Conservation (phyloP, 2,797 vertebrate species). For the Silurus aristotelis region DNA sequence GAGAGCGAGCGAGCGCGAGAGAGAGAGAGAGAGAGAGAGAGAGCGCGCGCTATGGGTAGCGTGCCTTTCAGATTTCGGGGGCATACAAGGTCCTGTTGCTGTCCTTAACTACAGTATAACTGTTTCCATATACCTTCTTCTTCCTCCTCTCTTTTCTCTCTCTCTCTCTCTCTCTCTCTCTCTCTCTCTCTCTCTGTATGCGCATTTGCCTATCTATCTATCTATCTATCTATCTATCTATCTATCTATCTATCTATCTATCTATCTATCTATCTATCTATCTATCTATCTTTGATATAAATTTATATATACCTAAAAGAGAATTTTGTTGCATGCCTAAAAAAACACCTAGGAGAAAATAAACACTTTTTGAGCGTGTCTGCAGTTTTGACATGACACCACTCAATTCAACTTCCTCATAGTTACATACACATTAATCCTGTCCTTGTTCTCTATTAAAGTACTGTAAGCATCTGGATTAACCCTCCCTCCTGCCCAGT, state of each 20-base stretch:
- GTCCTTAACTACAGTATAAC: background rate
- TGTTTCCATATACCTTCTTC: background rate
- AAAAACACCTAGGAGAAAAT: background rate
- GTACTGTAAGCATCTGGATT: background rate
- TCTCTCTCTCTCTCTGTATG: background rate
- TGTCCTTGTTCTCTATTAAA: background rate
- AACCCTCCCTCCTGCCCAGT: no score
- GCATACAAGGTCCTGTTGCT: background rate
- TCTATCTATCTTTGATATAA: no score
- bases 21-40: no score
- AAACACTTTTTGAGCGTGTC: background rate
- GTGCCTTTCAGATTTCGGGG: slow-evolving; percentile 1
- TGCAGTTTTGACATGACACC: background rate
- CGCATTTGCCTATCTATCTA: no score
- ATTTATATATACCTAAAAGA: no score
- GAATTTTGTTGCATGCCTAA: background rate
- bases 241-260: no score
- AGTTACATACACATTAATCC: background rate
- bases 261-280: no score
- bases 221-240: background rate
- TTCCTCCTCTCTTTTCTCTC: no score
- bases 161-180: no score
- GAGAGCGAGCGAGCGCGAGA: no score
- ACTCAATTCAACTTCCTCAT: background rate
- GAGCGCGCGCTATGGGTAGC: background rate